Percentiles rank a stretch among this genome's conserved stretches.
Conservation (phyloP, 2,113 vertebrate species). For the Centropus bengalensis region DNA sequence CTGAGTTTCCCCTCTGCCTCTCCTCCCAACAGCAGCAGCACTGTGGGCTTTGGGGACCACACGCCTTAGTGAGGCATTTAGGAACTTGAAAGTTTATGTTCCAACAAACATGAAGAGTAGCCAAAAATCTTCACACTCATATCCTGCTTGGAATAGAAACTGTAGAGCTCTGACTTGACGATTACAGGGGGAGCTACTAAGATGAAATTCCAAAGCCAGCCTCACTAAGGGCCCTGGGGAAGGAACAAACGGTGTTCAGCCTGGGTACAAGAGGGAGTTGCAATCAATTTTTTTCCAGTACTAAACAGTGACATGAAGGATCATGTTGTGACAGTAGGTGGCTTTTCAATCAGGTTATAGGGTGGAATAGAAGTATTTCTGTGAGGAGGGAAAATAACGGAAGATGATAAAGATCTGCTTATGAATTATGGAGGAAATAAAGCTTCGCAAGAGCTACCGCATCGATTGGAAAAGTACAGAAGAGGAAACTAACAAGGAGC, state of each 20-base stretch:
- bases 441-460: not conserved
- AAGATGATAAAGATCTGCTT: not conserved
- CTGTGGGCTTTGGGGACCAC: conserved; percentile 8
- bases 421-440: not conserved
- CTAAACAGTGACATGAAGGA: not conserved
- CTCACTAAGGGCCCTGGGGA: not conserved
- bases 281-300: not conserved
- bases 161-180: not conserved
- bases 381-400: not conserved
- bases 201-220: not conserved
- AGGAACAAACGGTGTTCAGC: not conserved
- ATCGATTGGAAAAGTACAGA: not conserved
- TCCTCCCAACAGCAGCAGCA: not conserved
- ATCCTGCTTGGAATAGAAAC: not conserved
- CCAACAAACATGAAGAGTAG: not conserved
- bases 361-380: not conserved
- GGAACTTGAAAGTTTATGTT: not conserved
- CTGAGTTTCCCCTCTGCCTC: not conserved
- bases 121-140: not conserved
- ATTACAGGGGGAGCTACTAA: not conserved
- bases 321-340: not conserved
- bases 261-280: not conserved
- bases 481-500: not conserved
- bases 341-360: not conserved
- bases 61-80: conserved; percentile 24